phyloP scores from a whole-genome alignment of 2,888 invertebrate genomes.

The Cantharis rustica region DNA sequence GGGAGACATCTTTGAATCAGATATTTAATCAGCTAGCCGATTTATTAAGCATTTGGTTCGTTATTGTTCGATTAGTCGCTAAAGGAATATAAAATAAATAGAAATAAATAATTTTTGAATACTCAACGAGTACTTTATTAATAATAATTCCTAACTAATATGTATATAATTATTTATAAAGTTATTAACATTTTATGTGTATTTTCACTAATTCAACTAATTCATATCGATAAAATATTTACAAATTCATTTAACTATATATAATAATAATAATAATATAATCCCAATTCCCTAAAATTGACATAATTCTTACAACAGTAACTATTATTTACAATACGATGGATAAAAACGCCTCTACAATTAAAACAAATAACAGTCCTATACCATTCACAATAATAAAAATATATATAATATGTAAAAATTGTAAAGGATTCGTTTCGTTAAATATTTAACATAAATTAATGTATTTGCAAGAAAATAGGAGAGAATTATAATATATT shows the following conservation, averaged over 20 bases:
- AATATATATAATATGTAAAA: conserved; percentile 41
- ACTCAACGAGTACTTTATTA: conserved; percentile 42
- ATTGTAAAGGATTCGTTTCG: background rate
- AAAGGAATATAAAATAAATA: background rate
- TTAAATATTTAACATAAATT: conserved; percentile 5
- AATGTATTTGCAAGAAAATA: conserved; percentile 6
- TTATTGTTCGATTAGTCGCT: background rate
- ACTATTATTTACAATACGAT: conserved; percentile 46
- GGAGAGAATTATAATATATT: conserved; percentile 40
- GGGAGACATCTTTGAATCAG: too few species aligned
- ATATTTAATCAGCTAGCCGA: too few species aligned
- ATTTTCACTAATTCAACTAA: conserved; percentile 55
- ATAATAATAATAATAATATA: conserved; percentile 37
- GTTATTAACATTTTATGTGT: conserved; percentile 59
- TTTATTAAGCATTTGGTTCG: too few species aligned
- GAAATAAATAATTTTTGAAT: conserved; percentile 16
- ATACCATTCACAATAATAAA: conserved; percentile 49
- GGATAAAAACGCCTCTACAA: conserved; percentile 35
- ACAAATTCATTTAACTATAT: conserved; percentile 60
- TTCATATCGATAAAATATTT: conserved; percentile 63
- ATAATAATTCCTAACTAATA: conserved; percentile 58
- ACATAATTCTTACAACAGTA: conserved; percentile 68
- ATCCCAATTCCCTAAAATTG: conserved; percentile 74
- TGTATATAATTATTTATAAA: conserved; percentile 59
- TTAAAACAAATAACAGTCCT: conserved; percentile 52